Percentiles rank a stretch among this genome's conserved stretches.
These are phyloP conservation scores for Eulithis testata DNA, from an alignment of 2,888 invertebrate genomes.

Conservation along the genomic window DNA sequence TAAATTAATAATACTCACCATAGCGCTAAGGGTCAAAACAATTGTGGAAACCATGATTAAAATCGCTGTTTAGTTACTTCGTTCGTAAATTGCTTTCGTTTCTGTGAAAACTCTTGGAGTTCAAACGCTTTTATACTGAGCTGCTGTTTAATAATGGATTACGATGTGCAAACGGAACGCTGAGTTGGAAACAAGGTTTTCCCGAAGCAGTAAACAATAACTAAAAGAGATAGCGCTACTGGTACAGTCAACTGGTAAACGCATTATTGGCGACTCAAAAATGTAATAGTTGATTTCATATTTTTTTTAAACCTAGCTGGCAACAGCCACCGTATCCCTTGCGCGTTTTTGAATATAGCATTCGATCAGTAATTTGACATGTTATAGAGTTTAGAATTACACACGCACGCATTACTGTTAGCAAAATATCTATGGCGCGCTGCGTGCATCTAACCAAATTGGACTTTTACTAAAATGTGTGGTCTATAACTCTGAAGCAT, in stretches of 20 bases:
- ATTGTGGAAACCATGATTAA: slow-evolving; percentile 70
- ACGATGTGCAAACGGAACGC: slow-evolving; percentile 47
- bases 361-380: no score
- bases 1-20: slow-evolving; percentile 62
- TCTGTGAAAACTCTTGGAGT: slow-evolving; percentile 45
- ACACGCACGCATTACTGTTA: no score
- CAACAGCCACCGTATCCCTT: no score
- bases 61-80: slow-evolving; percentile 44
- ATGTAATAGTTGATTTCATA: no score
- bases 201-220: slow-evolving; percentile 58
- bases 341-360: no score
- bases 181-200: slow-evolving; percentile 64
- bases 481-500: no score
- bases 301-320: no score
- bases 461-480: no score
- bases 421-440: no score
- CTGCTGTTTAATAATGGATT: slow-evolving; percentile 62
- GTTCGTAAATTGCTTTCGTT: slow-evolving; percentile 51
- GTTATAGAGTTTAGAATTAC: no score
- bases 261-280: background rate
- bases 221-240: slow-evolving; percentile 59
- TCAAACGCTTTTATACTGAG: slow-evolving; percentile 62
- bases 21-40: slow-evolving; percentile 59
- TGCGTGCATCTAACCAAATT: no score
- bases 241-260: slow-evolving; percentile 49